phyloP scores from a whole-genome alignment of 2,113 vertebrate species.

The Strix uralensis region DNA sequence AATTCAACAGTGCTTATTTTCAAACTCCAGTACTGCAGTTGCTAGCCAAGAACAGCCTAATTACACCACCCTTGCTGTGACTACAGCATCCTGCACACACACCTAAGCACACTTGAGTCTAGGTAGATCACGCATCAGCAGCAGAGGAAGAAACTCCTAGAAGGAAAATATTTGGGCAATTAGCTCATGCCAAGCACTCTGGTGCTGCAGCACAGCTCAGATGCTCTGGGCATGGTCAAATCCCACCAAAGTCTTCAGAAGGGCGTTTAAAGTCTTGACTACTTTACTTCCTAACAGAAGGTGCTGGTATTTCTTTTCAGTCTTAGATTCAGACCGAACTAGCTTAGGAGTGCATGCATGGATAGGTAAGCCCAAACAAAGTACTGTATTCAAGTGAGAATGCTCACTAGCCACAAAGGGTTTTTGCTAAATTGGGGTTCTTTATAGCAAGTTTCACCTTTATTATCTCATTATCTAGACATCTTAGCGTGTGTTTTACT shows the following conservation, averaged over 20 bases:
- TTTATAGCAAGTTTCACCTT: not conserved
- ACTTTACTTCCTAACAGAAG: not conserved
- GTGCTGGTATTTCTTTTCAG: not conserved
- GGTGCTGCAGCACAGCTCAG: not conserved
- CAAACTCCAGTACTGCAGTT: not conserved
- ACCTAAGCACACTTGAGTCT: not conserved
- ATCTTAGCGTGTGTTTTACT: not conserved
- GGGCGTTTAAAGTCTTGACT: not conserved
- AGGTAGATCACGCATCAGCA: not conserved
- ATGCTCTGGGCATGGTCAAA: not conserved
- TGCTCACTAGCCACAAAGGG: not conserved
- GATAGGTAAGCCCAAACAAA: not conserved
- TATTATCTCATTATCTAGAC: not conserved
- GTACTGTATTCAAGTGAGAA: not conserved
- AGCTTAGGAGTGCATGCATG: not conserved
- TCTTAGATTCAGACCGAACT: not conserved
- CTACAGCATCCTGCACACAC: not conserved
- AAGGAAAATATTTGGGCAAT: not conserved
- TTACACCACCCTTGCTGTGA: not conserved
- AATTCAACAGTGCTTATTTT: not conserved
- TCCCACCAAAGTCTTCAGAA: not conserved
- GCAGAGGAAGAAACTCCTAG: not conserved
- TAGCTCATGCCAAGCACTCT: not conserved
- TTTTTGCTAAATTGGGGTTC: not conserved
- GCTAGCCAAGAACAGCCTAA: not conserved